Evolutionary conservation across 2,888 invertebrate species (phyloP).

Genomic region (Apamea monoglypha): DNA sequence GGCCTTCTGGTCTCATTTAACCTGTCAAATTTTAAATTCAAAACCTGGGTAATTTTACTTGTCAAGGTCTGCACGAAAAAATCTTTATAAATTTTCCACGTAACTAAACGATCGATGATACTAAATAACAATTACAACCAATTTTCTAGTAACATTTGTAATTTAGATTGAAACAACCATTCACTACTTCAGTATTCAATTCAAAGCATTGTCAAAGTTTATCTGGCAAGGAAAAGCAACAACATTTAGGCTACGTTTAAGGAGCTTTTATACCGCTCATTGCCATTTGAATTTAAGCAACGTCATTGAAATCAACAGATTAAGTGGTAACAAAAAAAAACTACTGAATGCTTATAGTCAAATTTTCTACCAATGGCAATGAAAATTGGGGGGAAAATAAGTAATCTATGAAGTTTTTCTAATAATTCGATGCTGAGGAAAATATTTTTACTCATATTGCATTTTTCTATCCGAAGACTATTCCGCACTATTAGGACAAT

Average conservation of each 20-base stretch:
- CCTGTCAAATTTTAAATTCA: too few species aligned
- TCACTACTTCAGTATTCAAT: constrained; percentile 45
- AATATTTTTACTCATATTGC: not conserved
- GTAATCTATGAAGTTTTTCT: not conserved
- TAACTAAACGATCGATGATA: not conserved
- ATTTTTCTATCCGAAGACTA: too few species aligned
- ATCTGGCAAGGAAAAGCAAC: constrained; percentile 57
- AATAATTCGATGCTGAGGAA: not conserved
- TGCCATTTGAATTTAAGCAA: not conserved
- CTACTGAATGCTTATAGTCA: not conserved
- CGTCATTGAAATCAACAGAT: not conserved
- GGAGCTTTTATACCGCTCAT: constrained; percentile 29
- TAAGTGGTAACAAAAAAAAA: not conserved
- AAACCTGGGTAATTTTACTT: too few species aligned
- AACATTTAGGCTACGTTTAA: constrained; percentile 50
- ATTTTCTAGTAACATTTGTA: constrained; percentile 27
- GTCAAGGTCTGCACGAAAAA: not conserved
- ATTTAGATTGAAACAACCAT: constrained; percentile 18
- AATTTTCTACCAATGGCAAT: not conserved
- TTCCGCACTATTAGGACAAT: not conserved
- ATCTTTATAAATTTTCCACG: too few species aligned
- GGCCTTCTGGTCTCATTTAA: too few species aligned
- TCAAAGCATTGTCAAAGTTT: constrained; percentile 55
- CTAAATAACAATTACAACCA: not conserved
- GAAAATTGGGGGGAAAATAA: not conserved